Percentiles rank a stretch among this genome's conserved stretches.
These are phyloP conservation scores for Caranx ignobilis DNA, from an alignment of 2,113 vertebrate genomes.

Conservation along the genomic window DNA sequence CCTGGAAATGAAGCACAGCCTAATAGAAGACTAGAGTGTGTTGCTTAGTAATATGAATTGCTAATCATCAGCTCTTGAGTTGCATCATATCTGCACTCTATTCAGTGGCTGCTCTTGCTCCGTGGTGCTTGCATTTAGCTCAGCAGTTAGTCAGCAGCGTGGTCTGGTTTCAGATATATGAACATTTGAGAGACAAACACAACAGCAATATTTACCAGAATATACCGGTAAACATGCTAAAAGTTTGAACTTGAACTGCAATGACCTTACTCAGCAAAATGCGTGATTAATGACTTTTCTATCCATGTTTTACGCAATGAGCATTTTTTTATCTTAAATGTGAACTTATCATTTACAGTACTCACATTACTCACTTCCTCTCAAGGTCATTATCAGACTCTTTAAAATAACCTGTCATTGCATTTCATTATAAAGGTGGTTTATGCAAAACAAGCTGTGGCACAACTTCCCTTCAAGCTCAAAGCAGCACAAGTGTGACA, in stretches of 20 bases:
- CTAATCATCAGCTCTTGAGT: background rate
- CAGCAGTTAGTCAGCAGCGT: background rate
- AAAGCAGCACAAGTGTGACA: background rate
- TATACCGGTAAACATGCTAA: background rate
- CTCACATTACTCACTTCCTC: background rate
- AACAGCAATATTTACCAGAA: background rate
- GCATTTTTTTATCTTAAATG: background rate
- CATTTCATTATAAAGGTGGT: background rate
- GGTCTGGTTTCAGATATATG: background rate
- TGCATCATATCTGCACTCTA: background rate
- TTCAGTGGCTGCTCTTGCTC: background rate
- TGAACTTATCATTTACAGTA: background rate
- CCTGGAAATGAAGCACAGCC: background rate
- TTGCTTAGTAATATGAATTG: constrained; percentile 1
- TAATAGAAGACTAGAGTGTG: constrained; percentile 9
- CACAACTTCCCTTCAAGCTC: background rate
- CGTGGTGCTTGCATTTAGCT: background rate
- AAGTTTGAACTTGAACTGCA: background rate
- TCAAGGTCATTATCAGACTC: background rate
- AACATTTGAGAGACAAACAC: background rate
- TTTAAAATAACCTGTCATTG: background rate
- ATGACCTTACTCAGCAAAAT: background rate
- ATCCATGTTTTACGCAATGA: background rate
- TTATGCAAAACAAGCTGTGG: background rate
- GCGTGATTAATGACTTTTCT: background rate